Percentiles rank a stretch among this genome's conserved stretches.
These are phyloP conservation scores for Salpingus planirostris DNA, from an alignment of 2,888 invertebrate genomes.

Conservation along the genomic window DNA sequence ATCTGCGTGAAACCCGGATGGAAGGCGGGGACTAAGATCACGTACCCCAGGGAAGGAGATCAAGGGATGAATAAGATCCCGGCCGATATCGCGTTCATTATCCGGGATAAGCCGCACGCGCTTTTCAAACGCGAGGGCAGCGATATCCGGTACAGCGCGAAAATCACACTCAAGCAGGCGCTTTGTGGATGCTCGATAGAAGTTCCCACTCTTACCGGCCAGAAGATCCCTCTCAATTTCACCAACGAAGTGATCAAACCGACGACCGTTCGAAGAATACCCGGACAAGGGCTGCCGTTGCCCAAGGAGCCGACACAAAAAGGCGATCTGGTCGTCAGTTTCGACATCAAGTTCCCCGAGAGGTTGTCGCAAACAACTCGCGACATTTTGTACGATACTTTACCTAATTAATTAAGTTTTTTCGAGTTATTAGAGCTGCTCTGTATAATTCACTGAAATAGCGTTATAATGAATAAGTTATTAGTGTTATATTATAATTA, in stretches of 20 bases:
- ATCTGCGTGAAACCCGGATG: conserved; percentile 93
- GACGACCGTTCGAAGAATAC: conserved; percentile 70
- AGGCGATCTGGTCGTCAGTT: conserved; percentile 85
- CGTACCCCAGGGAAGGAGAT: conserved; percentile 92
- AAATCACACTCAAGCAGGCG: conserved; percentile 76
- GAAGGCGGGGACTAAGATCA: conserved; percentile 96
- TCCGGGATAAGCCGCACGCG: conserved; percentile 83
- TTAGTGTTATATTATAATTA: too few species aligned
- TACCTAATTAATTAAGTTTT: conserved; percentile 72
- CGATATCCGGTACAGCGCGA: conserved; percentile 78
- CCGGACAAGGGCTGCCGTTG: conserved; percentile 81
- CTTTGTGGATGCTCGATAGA: conserved; percentile 75
- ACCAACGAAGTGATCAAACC: conserved; percentile 77
- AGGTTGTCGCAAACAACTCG: conserved; percentile 63
- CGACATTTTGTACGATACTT: conserved; percentile 75
- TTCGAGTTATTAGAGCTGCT: too few species aligned
- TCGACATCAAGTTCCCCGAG: conserved; percentile 89
- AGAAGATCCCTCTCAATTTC: conserved; percentile 63
- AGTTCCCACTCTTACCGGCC: conserved; percentile 81
- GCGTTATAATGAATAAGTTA: too few species aligned
- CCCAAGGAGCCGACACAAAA: conserved; percentile 85
- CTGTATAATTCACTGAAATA: too few species aligned
- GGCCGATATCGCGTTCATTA: conserved; percentile 91
- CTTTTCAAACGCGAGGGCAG: conserved; percentile 83
- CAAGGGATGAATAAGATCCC: conserved; percentile 83